A percentile compares a stretch with the other conserved stretches of the same genome.
Conservation (phyloP, 2,888 invertebrate genomes). For the Dastarcus helophoroides region DNA sequence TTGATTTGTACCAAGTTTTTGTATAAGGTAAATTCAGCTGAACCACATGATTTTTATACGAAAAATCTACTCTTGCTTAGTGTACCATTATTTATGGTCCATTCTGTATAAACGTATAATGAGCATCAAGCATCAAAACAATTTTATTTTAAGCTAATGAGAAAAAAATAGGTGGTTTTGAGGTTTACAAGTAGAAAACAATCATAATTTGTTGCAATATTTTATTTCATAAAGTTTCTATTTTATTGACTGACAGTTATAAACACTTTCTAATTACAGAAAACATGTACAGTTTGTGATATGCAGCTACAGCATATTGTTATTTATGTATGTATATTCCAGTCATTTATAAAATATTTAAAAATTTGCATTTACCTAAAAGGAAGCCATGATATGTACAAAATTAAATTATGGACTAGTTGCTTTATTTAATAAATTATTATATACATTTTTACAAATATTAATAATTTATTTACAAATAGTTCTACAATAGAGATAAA, state of each 20-base stretch:
- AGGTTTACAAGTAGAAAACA: too few relatives aligned
- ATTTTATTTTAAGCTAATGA: too few relatives aligned
- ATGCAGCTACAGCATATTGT: conserved; percentile 31
- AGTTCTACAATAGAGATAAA: conserved; percentile 24
- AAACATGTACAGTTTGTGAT: conserved; percentile 35
- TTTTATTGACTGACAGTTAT: conserved; percentile 34
- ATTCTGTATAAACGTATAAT: too few relatives aligned
- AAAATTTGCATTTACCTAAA: conserved; percentile 21
- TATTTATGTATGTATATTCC: conserved; percentile 23
- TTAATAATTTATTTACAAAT: conserved; percentile 13
- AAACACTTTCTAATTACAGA: conserved; percentile 30
- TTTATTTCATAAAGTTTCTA: conserved; percentile 25
- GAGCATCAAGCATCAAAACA: too few relatives aligned
- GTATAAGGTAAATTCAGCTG: too few relatives aligned
- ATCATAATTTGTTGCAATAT: too few relatives aligned
- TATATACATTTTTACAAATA: conserved; percentile 21
- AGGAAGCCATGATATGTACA: conserved; percentile 18
- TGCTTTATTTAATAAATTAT: conserved; percentile 25
- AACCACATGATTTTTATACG: too few relatives aligned
- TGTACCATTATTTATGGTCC: too few relatives aligned
- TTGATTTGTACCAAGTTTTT: too few relatives aligned
- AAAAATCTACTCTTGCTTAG: too few relatives aligned
- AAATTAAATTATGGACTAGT: conserved; percentile 24
- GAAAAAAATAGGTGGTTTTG: too few relatives aligned
- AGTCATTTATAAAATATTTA: conserved; percentile 27